Percentiles rank a stretch among this genome's conserved stretches.
Evolutionary conservation across 2,113 vertebrate genomes (phyloP).

Genomic region (Pteronura brasiliensis): DNA sequence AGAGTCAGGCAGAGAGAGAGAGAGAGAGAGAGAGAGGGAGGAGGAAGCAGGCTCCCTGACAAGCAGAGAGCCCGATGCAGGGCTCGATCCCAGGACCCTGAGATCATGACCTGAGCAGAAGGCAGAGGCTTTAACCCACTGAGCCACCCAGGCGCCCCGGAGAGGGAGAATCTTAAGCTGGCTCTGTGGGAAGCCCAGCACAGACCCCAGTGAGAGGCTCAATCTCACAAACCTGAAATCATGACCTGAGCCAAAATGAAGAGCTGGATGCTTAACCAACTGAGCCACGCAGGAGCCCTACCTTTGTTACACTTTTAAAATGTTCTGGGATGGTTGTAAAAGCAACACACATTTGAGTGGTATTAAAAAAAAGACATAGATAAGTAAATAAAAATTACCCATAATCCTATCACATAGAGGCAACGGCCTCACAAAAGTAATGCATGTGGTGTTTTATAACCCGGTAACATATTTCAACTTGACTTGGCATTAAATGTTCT

Average conservation of each 20-base stretch:
- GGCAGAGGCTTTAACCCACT: no score
- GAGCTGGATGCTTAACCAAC: background rate
- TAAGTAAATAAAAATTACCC: background rate
- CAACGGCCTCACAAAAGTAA: background rate
- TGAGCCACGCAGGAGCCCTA: background rate
- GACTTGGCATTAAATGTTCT: background rate
- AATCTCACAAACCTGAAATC: background rate
- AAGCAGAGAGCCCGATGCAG: no score
- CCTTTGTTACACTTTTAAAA: background rate
- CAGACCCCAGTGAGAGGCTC: background rate
- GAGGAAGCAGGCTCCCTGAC: no score
- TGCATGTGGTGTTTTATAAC: background rate
- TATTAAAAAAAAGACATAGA: background rate
- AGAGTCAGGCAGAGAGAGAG: no score
- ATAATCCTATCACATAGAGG: background rate
- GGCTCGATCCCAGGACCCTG: no score
- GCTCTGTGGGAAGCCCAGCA: background rate
- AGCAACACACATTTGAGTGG: background rate
- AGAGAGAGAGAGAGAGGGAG: no score
- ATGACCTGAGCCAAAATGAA: background rate
- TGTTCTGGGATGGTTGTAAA: background rate
- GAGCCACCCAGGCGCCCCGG: no score
- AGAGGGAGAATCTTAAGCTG: background rate
- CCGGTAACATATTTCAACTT: background rate
- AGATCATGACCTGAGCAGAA: no score